A percentile compares a stretch with the other conserved stretches of the same genome.
Evolutionary conservation across 2,888 invertebrate genomes (phyloP).

Genomic region (Cantharis flavilabris): DNA sequence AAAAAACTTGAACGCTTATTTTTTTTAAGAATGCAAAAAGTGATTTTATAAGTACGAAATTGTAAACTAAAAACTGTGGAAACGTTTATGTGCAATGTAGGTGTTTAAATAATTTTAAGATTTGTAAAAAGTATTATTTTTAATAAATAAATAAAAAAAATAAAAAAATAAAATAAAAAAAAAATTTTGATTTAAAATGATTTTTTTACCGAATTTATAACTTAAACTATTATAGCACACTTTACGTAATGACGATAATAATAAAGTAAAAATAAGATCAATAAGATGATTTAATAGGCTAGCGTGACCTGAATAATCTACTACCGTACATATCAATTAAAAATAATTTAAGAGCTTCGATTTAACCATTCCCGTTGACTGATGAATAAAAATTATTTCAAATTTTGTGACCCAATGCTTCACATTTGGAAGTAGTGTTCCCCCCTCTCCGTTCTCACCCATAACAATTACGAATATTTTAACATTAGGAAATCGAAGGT

Average conservation of each 20-base stretch:
- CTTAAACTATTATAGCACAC: background rate
- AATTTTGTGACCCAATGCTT: background rate
- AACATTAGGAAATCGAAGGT: background rate
- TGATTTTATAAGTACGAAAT: background rate
- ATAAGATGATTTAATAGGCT: background rate
- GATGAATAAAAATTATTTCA: background rate
- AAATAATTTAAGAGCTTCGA: background rate
- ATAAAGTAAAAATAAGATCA: background rate
- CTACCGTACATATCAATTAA: background rate
- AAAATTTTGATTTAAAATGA: too few relatives aligned
- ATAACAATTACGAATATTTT: background rate
- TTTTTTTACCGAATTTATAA: too few relatives aligned
- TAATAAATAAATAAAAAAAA: background rate
- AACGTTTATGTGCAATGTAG: background rate
- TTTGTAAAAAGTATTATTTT: background rate
- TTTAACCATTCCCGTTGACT: background rate
- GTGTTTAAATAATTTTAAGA: background rate
- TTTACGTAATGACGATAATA: background rate
- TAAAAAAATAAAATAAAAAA: too few relatives aligned
- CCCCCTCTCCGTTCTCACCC: background rate
- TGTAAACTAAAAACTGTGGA: background rate
- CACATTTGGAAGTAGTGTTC: background rate
- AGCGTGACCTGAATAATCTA: background rate
- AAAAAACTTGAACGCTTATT: background rate
- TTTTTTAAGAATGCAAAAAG: background rate